Percentiles rank a stretch among this genome's conserved stretches.
Evolutionary conservation across 2,888 invertebrate species (phyloP).

Genomic region (Panopea generosa): DNA sequence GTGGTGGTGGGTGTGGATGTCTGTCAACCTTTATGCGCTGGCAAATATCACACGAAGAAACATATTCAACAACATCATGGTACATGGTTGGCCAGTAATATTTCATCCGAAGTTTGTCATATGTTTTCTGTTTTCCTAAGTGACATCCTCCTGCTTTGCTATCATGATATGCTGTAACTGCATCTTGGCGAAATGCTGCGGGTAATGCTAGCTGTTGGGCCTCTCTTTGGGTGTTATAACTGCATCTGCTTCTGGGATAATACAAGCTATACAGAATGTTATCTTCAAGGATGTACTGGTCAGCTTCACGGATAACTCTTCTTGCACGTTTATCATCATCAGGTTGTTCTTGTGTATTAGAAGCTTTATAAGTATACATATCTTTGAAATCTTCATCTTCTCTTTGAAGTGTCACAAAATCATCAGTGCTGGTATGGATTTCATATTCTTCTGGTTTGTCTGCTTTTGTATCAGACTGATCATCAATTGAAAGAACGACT

Average conservation of each 20-base stretch:
- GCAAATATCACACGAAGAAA: conserved; percentile 37
- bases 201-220: conserved; percentile 49
- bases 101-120: conserved; percentile 11
- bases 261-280: conserved; percentile 14
- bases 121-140: conserved; percentile 19
- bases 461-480: too few relatives aligned
- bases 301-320: not conserved
- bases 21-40: conserved; percentile 33
- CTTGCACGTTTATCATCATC: not conserved
- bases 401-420: too few relatives aligned
- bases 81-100: conserved; percentile 50
- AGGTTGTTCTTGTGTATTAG: too few relatives aligned
- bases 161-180: conserved; percentile 40
- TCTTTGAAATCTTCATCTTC: too few relatives aligned
- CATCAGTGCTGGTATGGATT: too few relatives aligned
- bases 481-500: too few relatives aligned
- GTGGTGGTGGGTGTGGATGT: conserved; percentile 26
- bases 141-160: conserved; percentile 39
- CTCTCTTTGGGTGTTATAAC: conserved; percentile 4
- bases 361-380: too few relatives aligned
- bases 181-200: conserved; percentile 21
- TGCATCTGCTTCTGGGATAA: conserved; percentile 21
- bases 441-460: too few relatives aligned
- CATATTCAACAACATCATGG: conserved; percentile 39
- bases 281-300: conserved; percentile 3